Percentiles rank a stretch among this genome's conserved stretches.
These are phyloP conservation scores for Nibea coibor DNA, from an alignment of 2,113 vertebrate species.

Conservation along the genomic window DNA sequence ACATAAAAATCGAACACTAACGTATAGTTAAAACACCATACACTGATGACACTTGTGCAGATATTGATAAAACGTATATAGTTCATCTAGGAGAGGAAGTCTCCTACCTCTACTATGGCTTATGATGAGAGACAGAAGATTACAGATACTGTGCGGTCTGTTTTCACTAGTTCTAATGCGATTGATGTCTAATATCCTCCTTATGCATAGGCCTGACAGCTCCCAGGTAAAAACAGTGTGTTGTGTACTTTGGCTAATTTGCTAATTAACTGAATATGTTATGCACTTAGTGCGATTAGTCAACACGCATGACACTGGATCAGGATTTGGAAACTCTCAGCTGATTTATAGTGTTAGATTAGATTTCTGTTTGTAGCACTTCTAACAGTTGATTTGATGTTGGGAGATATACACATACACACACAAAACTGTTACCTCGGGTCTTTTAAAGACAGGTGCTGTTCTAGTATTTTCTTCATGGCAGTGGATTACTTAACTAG, in stretches of 20 bases:
- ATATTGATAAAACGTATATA: slow-evolving; percentile 42
- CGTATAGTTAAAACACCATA: slow-evolving; percentile 63
- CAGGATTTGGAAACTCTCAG: slow-evolving; percentile 10
- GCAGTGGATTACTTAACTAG: slow-evolving; percentile 57
- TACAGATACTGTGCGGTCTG: slow-evolving; percentile 43
- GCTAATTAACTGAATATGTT: slow-evolving; percentile 17
- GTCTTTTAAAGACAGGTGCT: slow-evolving; percentile 15
- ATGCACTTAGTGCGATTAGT: slow-evolving; percentile 26
- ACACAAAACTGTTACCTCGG: slow-evolving; percentile 19
- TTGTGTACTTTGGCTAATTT: slow-evolving; percentile 43
- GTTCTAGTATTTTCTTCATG: slow-evolving; percentile 40
- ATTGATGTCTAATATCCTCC: slow-evolving; percentile 23
- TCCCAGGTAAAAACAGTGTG: slow-evolving; percentile 26
- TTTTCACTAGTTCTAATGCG: slow-evolving; percentile 38
- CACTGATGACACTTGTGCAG: slow-evolving; percentile 59
- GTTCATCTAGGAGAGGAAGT: slow-evolving; percentile 29
- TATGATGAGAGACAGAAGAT: slow-evolving; percentile 44
- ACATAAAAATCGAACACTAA: slow-evolving; percentile 55
- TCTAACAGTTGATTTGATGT: slow-evolving; percentile 31
- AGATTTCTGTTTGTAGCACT: not conserved
- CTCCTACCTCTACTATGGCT: slow-evolving; percentile 52
- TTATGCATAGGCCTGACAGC: slow-evolving; percentile 48
- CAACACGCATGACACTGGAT: slow-evolving; percentile 1
- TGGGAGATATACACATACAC: slow-evolving; percentile 1
- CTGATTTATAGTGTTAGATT: not conserved